phyloP scores from a whole-genome alignment of 37 sponge, comb jelly and placozoan genomes.

The Eunapius fragilis region DNA sequence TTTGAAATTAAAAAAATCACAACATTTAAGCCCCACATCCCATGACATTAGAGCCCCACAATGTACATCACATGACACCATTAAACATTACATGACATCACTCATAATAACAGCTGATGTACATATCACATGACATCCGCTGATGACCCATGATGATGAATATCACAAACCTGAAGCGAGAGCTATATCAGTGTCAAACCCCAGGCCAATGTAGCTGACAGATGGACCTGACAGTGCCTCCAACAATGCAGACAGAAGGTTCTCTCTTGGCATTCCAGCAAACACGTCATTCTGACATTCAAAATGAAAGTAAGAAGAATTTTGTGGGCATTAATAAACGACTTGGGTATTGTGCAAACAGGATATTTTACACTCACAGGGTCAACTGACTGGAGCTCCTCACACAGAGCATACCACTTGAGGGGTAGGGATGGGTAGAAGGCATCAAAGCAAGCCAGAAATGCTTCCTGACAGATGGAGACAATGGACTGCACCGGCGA shows the following conservation, averaged over 20 bases:
- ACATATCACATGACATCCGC: neutral
- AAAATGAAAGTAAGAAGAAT: neutral
- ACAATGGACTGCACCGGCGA: slow-evolving; percentile 4
- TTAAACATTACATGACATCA: neutral
- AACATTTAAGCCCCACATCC: neutral
- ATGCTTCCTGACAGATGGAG: slow-evolving; percentile 48
- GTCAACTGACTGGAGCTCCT: slow-evolving; percentile 65
- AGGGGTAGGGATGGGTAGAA: slow-evolving; percentile 89
- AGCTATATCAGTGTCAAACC: slow-evolving; percentile 62
- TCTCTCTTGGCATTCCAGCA: slow-evolving; percentile 72
- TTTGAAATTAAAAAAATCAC: neutral
- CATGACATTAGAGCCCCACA: neutral
- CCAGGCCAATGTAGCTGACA: slow-evolving; percentile 80
- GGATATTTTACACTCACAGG: slow-evolving; percentile 67
- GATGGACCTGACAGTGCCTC: slow-evolving; percentile 78
- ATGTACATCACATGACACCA: neutral
- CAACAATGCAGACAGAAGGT: slow-evolving; percentile 76
- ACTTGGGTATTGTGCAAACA: neutral
- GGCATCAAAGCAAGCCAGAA: slow-evolving; percentile 85
- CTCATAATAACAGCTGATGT: no score
- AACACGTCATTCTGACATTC: slow-evolving; percentile 57
- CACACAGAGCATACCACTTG: slow-evolving; percentile 85
- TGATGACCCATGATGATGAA: neutral
- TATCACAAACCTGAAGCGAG: slow-evolving; percentile 52
- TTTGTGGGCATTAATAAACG: neutral